Conservation (phyloP, 2,888 invertebrate species). For the Yponomeuta cagnagella region DNA sequence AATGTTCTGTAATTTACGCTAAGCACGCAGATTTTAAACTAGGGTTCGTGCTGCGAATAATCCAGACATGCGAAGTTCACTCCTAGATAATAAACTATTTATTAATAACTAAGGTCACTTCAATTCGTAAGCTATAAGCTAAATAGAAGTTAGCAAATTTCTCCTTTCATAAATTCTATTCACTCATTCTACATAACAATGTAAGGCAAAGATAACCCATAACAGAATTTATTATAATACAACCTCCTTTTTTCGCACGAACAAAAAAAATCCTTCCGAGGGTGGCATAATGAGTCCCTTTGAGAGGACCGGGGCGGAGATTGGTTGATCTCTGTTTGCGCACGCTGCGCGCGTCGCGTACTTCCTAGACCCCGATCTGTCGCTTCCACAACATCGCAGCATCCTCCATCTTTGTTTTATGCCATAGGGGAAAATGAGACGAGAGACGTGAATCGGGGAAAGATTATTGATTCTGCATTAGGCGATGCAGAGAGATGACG, state of each 20-base stretch:
- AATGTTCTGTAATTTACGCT: not conserved
- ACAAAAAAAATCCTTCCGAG: not conserved
- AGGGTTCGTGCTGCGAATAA: not conserved
- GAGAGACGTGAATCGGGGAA: not conserved
- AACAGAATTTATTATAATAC: not conserved
- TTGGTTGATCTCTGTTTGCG: constrained; percentile 46
- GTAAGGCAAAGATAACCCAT: not conserved
- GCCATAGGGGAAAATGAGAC: not conserved
- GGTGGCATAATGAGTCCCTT: constrained; percentile 28
- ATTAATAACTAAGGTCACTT: no score
- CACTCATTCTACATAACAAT: not conserved
- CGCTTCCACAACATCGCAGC: constrained; percentile 1
- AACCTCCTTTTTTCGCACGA: constrained; percentile 6
- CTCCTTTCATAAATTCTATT: not conserved
- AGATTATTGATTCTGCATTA: not conserved
- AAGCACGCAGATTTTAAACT: not conserved
- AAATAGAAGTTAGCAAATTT: no score
- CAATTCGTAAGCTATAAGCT: no score
- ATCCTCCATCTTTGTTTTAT: not conserved
- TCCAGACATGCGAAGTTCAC: not conserved
- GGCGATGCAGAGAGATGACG: constrained; percentile 13
- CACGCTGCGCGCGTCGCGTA: constrained; percentile 59
- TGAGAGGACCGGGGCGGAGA: constrained; percentile 32
- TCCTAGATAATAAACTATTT: no score
- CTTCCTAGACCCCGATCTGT: constrained; percentile 31